Conservation (phyloP, 2,113 vertebrate species). For the Scomber scombrus region DNA sequence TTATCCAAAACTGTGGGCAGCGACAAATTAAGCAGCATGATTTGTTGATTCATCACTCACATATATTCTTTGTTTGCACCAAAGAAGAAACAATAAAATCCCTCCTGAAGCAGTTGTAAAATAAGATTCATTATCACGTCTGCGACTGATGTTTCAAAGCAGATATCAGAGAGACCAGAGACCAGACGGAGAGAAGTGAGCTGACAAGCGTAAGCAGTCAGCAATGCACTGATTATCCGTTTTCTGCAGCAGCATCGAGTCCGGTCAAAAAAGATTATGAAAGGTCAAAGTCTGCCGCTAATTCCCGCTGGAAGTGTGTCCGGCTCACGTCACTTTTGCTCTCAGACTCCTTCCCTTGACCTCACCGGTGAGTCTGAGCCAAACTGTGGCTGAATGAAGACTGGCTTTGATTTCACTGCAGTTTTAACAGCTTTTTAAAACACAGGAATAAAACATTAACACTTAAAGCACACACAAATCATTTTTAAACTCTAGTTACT, state of each 20-base stretch:
- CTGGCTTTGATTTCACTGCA: neutral
- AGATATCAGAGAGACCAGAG: neutral
- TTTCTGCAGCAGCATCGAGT: conserved; percentile 27
- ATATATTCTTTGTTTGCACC: neutral
- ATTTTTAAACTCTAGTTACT: neutral
- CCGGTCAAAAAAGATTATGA: conserved; percentile 37
- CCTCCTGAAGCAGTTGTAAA: no score
- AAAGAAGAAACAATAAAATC: neutral
- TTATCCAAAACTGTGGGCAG: neutral
- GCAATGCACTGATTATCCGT: conserved; percentile 27
- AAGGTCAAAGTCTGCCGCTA: conserved; percentile 55
- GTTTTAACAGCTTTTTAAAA: neutral
- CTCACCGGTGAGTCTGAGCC: neutral
- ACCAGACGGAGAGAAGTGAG: neutral
- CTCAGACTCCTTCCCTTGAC: neutral
- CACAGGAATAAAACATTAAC: neutral
- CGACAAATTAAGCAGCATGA: neutral
- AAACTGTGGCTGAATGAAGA: neutral
- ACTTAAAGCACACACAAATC: neutral
- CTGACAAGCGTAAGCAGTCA: neutral
- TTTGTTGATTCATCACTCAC: neutral
- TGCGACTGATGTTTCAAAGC: neutral
- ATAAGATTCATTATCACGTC: no score
- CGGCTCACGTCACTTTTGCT: conserved; percentile 33
- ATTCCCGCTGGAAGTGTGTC: conserved; percentile 29